phyloP scores from a whole-genome alignment of 2,113 vertebrate genomes.

The Miniopterus natalensis region DNA sequence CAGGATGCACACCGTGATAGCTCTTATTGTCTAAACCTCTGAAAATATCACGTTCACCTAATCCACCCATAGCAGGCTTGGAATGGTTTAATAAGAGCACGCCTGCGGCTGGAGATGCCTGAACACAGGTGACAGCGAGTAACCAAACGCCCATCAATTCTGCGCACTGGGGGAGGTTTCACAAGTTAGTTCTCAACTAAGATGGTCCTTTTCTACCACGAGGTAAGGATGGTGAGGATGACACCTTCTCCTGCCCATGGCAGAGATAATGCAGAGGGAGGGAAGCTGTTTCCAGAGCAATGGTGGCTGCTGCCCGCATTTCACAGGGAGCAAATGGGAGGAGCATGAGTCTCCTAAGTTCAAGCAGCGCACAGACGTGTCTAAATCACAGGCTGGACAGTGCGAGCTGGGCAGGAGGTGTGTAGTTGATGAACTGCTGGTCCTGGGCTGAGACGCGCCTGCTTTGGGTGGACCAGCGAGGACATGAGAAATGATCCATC shows the following conservation, averaged over 20 bases:
- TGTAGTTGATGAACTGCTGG: background rate
- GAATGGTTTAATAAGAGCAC: background rate
- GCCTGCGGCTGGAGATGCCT: background rate
- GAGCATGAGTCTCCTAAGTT: background rate
- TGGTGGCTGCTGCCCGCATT: background rate
- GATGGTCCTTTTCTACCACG: background rate
- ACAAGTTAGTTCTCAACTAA: background rate
- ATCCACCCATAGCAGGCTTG: background rate
- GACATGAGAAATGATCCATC: background rate
- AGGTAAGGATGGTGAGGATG: background rate
- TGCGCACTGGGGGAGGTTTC: background rate
- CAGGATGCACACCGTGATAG: fast-evolving
- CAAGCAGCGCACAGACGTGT: background rate
- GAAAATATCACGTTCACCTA: background rate
- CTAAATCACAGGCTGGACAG: background rate
- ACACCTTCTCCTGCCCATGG: background rate
- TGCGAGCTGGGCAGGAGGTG: background rate
- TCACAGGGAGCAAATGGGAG: background rate
- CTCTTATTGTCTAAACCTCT: background rate
- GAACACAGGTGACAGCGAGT: background rate
- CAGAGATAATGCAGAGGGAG: background rate
- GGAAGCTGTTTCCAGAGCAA: background rate
- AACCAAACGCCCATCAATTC: too few species aligned
- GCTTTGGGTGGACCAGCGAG: background rate
- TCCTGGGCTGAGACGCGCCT: background rate